Evolutionary conservation across 2,888 invertebrate species (phyloP).

Genomic region (Lycaena phlaeas): DNA sequence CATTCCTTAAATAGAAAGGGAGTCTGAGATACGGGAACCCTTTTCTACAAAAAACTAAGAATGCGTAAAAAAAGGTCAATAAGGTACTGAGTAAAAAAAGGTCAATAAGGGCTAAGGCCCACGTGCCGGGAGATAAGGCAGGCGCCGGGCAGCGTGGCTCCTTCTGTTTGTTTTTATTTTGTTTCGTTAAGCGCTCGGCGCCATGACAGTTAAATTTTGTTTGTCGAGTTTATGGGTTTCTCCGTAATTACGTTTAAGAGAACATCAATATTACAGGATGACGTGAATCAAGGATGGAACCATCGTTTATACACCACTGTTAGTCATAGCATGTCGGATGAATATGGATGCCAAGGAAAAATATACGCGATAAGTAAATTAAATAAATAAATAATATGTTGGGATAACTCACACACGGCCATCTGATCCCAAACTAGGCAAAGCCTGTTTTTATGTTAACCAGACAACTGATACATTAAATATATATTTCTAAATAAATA

Average conservation of each 20-base stretch:
- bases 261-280: constrained; percentile 20
- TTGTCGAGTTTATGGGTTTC: constrained; percentile 34
- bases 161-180: constrained; percentile 32
- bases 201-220: constrained; percentile 39
- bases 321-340: too few relatives aligned
- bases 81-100: constrained; percentile 46
- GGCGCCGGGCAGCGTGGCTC: constrained; percentile 46
- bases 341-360: too few relatives aligned
- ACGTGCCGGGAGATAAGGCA: constrained; percentile 51
- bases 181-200: constrained; percentile 32
- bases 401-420: too few relatives aligned
- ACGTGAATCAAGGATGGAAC: too few relatives aligned
- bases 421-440: too few relatives aligned
- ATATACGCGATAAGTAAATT: too few relatives aligned
- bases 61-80: constrained; percentile 39
- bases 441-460: too few relatives aligned
- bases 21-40: constrained; percentile 1
- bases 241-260: constrained; percentile 33
- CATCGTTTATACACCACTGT: too few relatives aligned
- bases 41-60: constrained; percentile 21
- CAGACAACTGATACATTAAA: too few relatives aligned
- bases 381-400: too few relatives aligned
- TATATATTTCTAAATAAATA: too few relatives aligned
- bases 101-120: constrained; percentile 31
- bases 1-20: constrained; percentile 6